phyloP scores from a whole-genome alignment of 2,888 invertebrate species.

The Bombylius discolor region DNA sequence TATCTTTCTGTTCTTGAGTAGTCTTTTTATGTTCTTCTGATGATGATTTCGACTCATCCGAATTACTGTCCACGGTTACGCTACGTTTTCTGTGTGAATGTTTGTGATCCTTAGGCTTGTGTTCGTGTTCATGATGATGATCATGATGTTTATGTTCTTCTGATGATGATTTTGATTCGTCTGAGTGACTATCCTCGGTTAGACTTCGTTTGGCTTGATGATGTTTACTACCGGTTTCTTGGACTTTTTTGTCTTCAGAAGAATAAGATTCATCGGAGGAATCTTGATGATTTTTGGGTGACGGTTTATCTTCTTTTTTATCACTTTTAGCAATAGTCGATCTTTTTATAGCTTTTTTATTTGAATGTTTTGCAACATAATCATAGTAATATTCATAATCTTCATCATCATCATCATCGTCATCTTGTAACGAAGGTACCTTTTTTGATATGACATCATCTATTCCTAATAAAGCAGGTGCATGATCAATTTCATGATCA shows the following conservation, averaged over 20 bases:
- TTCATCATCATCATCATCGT: not conserved
- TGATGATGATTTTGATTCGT: not conserved
- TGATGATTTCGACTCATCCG: not conserved
- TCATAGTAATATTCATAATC: not conserved
- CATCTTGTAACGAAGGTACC: not conserved
- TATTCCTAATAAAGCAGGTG: too few species aligned
- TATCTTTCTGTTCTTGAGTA: not conserved
- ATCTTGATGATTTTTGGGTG: not conserved
- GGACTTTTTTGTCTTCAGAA: not conserved
- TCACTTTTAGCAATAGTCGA: not conserved
- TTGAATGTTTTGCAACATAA: not conserved
- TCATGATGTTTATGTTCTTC: not conserved
- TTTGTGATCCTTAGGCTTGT: not conserved
- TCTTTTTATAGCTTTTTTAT: not conserved
- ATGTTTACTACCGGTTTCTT: not conserved
- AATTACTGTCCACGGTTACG: not conserved
- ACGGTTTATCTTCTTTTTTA: not conserved
- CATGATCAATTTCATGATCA: not conserved
- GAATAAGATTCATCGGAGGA: too few species aligned
- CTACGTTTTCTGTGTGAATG: not conserved
- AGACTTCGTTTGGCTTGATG: not conserved
- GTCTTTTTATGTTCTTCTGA: not conserved
- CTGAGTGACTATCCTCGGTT: not conserved
- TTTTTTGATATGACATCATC: not conserved
- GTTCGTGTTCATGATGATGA: not conserved